Conservation (phyloP, 2,113 vertebrate species). For the Notarius quadriscutis region DNA sequence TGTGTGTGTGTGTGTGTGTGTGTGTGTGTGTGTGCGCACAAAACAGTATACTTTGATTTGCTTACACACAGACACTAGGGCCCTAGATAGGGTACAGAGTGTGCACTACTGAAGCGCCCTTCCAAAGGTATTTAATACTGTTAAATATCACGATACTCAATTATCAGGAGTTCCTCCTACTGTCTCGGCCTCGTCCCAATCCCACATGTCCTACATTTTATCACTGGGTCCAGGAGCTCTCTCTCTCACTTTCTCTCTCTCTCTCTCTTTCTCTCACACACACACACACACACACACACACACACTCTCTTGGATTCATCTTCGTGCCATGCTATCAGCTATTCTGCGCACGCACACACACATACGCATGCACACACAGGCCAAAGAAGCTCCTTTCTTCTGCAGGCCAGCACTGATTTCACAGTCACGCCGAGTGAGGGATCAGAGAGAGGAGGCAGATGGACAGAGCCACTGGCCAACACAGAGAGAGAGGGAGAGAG, state of each 20-base stretch:
- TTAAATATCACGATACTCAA: neutral
- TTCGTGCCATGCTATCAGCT: constrained; percentile 65
- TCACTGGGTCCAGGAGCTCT: constrained; percentile 36
- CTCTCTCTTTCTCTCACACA: neutral
- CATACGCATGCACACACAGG: constrained; percentile 56
- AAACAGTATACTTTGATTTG: neutral
- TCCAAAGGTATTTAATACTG: neutral
- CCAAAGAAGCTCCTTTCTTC: constrained; percentile 44
- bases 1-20: constrained; percentile 40
- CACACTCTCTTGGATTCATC: constrained; percentile 58
- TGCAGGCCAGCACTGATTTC: constrained; percentile 57
- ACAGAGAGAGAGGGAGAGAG: constrained; percentile 33
- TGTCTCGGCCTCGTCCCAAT: constrained; percentile 6
- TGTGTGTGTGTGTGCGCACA: neutral
- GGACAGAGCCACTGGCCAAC: constrained; percentile 70
- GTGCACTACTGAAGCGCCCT: neutral
- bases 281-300: neutral
- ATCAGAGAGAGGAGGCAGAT: constrained; percentile 75
- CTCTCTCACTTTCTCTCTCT: neutral
- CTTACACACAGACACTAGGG: neutral
- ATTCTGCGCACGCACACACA: constrained; percentile 47
- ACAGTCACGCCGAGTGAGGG: constrained; percentile 74
- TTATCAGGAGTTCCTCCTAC: neutral
- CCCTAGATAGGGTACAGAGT: neutral
- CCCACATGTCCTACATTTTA: constrained; percentile 34